phyloP scores from a whole-genome alignment of 2,113 vertebrate species.

The Chaetops frenatus region DNA sequence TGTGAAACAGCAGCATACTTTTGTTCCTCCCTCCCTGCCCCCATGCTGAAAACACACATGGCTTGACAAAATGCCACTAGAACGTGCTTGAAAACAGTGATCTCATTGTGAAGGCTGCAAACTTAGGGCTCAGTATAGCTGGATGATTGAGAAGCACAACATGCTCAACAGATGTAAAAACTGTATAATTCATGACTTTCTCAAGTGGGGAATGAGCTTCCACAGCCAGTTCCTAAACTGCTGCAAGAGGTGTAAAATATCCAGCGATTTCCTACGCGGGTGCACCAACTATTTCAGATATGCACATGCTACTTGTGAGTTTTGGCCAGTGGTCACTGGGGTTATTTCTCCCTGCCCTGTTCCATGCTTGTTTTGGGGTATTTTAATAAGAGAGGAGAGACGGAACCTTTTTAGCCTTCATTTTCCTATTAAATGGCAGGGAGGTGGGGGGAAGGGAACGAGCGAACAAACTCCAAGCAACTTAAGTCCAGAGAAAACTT shows the following conservation, averaged over 20 bases:
- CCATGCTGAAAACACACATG: constrained; percentile 63
- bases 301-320: constrained; percentile 64
- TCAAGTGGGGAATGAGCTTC: constrained; percentile 72
- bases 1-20: constrained; percentile 25
- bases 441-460: not conserved
- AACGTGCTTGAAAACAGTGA: constrained; percentile 72
- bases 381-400: constrained; percentile 14
- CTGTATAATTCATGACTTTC: constrained; percentile 70
- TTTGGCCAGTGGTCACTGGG: constrained; percentile 50
- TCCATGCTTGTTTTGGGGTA: not conserved
- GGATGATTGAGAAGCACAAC: constrained; percentile 78
- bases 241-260: constrained; percentile 86
- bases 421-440: not conserved
- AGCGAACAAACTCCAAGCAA: not conserved
- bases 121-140: constrained; percentile 47
- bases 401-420: not conserved
- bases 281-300: constrained; percentile 82
- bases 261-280: constrained; percentile 81
- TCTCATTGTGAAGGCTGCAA: constrained; percentile 71
- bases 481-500: not conserved
- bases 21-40: constrained; percentile 56
- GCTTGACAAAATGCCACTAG: constrained; percentile 66
- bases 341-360: not conserved
- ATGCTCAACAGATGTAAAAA: constrained; percentile 77
- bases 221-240: constrained; percentile 77